Evolutionary conservation across 1,140 invertebrate genomes (phyloP).

Genomic region (Uloborus diversus): DNA sequence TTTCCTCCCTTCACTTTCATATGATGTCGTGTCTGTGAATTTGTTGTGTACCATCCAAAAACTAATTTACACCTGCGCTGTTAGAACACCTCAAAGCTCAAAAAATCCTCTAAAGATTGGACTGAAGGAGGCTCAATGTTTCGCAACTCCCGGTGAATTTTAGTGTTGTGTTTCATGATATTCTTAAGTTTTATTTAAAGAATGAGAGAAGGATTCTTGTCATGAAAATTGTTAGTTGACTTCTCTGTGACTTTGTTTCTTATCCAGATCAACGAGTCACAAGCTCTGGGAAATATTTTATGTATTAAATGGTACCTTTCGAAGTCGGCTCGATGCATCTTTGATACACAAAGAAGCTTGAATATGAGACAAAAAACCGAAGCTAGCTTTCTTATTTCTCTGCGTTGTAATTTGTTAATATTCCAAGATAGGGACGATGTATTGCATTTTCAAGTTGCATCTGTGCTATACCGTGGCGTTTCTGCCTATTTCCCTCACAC

Average conservation of each 20-base stretch:
- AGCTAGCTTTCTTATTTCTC: constrained; percentile 23
- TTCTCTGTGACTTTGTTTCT: constrained; percentile 26
- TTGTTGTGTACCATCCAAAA: constrained; percentile 51
- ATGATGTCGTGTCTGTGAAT: constrained; percentile 28
- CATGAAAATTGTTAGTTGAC: constrained; percentile 10
- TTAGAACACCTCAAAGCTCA: constrained; percentile 27
- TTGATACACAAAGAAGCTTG: constrained; percentile 45
- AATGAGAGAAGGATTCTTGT: constrained; percentile 25
- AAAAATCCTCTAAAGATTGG: constrained; percentile 16
- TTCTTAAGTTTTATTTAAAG: constrained; percentile 27
- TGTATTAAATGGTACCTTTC: constrained; percentile 18
- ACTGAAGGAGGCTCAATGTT: constrained; percentile 31
- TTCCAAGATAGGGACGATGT: not conserved
- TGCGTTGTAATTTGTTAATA: not conserved
- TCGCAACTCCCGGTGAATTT: constrained; percentile 54
- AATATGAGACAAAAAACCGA: constrained; percentile 20
- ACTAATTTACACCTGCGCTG: constrained; percentile 17
- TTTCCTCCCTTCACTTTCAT: constrained; percentile 37
- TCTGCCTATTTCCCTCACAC: constrained; percentile 42
- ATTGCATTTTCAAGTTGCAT: too few species aligned
- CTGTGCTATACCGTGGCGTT: not conserved
- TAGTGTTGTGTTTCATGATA: constrained; percentile 49
- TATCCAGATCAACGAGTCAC: constrained; percentile 41
- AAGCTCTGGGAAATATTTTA: constrained; percentile 29
- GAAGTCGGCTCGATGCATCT: constrained; percentile 11